Evolutionary conservation across 2,888 invertebrate species (phyloP).

Genomic region (Morpho helenor): DNA sequence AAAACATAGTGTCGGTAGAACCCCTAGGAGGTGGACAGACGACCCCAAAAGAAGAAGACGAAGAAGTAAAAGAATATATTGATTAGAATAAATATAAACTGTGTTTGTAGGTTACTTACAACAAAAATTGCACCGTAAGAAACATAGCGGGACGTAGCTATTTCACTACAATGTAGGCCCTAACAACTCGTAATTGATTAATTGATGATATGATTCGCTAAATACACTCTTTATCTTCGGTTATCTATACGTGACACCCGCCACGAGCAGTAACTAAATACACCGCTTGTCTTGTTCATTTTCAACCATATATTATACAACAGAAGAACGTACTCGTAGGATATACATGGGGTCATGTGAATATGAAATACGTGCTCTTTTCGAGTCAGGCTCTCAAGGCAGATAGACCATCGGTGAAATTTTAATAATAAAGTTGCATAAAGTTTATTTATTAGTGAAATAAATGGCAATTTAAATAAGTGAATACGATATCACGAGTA

Average conservation of each 20-base stretch:
- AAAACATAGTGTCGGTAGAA: too few species aligned
- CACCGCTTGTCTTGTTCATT: constrained; percentile 3
- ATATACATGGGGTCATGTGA: neutral
- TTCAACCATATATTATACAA: neutral
- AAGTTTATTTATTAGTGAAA: too few species aligned
- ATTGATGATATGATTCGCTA: constrained; percentile 19
- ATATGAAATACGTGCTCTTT: constrained; percentile 6
- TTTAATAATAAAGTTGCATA: too few species aligned
- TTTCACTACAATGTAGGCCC: neutral
- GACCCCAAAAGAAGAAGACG: too few species aligned
- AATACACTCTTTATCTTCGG: constrained; percentile 27
- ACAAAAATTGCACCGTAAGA: neutral
- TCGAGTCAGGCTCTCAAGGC: constrained; percentile 7
- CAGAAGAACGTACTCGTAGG: neutral
- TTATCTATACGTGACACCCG: constrained; percentile 33
- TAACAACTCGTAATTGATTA: constrained; percentile 9
- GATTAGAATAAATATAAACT: neutral
- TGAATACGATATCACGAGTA: too few species aligned
- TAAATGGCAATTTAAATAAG: too few species aligned
- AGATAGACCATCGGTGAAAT: constrained; percentile 8
- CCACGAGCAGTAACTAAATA: constrained; percentile 21
- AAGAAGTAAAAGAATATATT: too few species aligned
- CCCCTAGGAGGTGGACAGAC: too few species aligned
- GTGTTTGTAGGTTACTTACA: neutral
- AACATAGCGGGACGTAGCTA: too few species aligned